Evolutionary conservation across 1,140 invertebrate species (phyloP), one percentile per base, ranked within the genome.

Genomic region (Dendrolimus kikuchii): DNA sequence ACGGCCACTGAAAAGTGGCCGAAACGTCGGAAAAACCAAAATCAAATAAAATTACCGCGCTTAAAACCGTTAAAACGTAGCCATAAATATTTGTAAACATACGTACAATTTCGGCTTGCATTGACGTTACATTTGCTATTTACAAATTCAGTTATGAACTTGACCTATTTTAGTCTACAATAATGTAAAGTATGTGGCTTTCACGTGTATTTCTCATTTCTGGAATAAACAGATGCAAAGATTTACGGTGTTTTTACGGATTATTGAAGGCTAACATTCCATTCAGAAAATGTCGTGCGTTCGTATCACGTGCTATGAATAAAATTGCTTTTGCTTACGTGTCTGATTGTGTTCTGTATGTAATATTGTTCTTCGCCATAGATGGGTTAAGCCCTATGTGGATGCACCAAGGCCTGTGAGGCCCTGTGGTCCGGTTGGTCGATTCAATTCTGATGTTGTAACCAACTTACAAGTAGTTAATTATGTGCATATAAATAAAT

Each of bases 291-390:
- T 50, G 48, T 44, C 38, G 43, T 51, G 41, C 51, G 37, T 43
- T 52, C 40, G 52, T 56, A 53, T 53, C 46, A 71, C 74, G 71
- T 58, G 60, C 23, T 37, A 51, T 65, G 74, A 77, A 75, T 78
- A 77, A 60, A 64, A 71, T 62, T 66, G 67, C 57, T 66, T 66
- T 54, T 55, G 49, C 59, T 60, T 64, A 62, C 57, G 41, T 46
- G 43, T 55, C 55, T 65, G 55, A 56, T 59, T 56, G 60, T 62
- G 55, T 50, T 59, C 57, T 43, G 59, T 67, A 66, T 67, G 64
- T 66, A 66, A 61, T 65, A 68, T 66, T 68, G 66, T 71, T 66
- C 56, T 67, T 64, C 57, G 52, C 70, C 61, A 74, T 66, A 68
- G 61, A 67, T 68, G 49, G 51, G 40, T 53, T 54, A 46, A 60